phyloP scores from a whole-genome alignment of 1,140 invertebrate species.

The Diorhabda carinulata region DNA sequence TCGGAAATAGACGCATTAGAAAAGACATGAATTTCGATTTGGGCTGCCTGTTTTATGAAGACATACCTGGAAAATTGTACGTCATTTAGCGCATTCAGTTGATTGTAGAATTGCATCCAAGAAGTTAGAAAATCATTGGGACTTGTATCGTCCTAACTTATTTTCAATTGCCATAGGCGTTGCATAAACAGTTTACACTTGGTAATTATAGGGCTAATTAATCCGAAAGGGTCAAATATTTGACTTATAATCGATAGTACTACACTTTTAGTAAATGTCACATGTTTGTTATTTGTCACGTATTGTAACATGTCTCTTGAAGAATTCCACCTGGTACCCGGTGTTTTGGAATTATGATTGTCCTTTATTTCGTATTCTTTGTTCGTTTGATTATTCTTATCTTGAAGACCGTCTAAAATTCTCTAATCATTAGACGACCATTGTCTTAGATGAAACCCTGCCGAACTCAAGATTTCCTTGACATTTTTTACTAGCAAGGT shows the following conservation, averaged over 20 bases:
- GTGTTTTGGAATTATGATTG: background rate
- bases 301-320: no score
- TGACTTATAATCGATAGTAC: conserved; percentile 42
- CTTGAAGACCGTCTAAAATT: background rate
- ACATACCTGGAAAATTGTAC: conserved; percentile 3
- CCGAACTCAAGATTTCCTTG: background rate
- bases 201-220: conserved; percentile 12
- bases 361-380: conserved; percentile 2
- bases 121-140: background rate
- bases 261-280: conserved; percentile 36
- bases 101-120: conserved; percentile 5
- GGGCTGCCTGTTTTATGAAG: background rate
- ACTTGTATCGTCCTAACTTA: conserved; percentile 9
- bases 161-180: conserved; percentile 3
- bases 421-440: background rate
- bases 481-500: background rate
- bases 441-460: background rate
- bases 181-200: conserved; percentile 9
- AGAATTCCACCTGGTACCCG: background rate
- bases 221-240: conserved; percentile 45
- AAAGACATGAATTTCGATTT: conserved; percentile 19
- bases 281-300: conserved; percentile 17
- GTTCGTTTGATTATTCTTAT: background rate
- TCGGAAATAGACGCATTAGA: conserved; percentile 14
- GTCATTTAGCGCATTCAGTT: background rate